Evolutionary conservation across 2,888 invertebrate species (phyloP), one percentile per base, ranked within the genome.

Genomic region (Pandemis heparana): DNA sequence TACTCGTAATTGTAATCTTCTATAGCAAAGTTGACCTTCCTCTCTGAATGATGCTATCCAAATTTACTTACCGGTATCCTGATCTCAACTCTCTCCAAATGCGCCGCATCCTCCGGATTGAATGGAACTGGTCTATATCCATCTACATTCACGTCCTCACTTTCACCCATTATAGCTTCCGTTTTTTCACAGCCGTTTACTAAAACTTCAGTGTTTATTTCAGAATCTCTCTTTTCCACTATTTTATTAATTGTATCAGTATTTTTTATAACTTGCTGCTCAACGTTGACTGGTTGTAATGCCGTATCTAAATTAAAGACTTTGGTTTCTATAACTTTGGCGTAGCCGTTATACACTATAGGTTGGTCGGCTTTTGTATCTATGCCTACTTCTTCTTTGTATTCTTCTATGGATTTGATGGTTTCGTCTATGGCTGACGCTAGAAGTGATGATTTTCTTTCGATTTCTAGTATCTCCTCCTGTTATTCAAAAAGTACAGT

Each of bases 361-460:
- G 66, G 39, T 23, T 39, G 67, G 59, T 77, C 76, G 23, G 70
- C 59, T 68, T 76, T 75, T n/a, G 43, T 79, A 3, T 88, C 86
- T 14, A 92, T 88, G 1, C 90, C 93, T 0, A 89, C 91, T 77
- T 92, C 89, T 80, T 91, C 90, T 83, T 93, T 94, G 70, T 94
- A 94, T 76, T 91, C 91, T 83, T 93, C 92, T 76, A 94, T 94
- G 75, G 88, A 89, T 77, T 90, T 91, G 8, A 92, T 90, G 0
- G 94, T 94, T 81, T 92, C 82, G 53, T 92, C 92, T 53, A 94
- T 94, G 0, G 91, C 94, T 73, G 92, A 92, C 1, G 93, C 89
- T 3, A 94, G 86, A 1, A 92, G 87, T 0, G 92, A 89, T 0
- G 93, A 92, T 76, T 89, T 91, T 70, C 91, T 83, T 77, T 87